phyloP scores from a whole-genome alignment of 2,797 vertebrate genomes.

The Botia almorhae region DNA sequence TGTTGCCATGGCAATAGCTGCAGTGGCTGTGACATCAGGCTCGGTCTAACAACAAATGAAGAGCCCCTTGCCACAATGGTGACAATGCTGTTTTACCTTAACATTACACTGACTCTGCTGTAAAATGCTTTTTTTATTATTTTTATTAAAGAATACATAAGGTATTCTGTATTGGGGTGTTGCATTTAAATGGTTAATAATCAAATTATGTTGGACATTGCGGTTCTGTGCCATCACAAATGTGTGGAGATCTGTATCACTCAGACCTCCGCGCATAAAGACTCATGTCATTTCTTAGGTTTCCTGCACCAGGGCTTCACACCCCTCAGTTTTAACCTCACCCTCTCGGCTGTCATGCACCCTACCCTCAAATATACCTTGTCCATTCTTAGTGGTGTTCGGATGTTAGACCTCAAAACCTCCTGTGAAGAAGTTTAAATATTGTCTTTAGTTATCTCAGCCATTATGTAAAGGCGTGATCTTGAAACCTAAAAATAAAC shows the following conservation, averaged over 20 bases:
- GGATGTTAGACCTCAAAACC: not conserved
- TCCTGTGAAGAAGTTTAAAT: not conserved
- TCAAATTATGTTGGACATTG: not conserved
- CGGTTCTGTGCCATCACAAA: not conserved
- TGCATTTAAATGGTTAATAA: slow-evolving; percentile 46
- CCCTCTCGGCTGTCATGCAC: slow-evolving; percentile 23
- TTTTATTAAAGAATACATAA: slow-evolving; percentile 1
- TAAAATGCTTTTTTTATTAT: not conserved
- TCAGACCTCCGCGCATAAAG: not conserved
- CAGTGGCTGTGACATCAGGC: slow-evolving; percentile 46
- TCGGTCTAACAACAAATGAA: slow-evolving; percentile 46
- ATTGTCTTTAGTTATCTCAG: not conserved
- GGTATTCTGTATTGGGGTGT: slow-evolving; percentile 28
- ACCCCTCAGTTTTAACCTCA: not conserved
- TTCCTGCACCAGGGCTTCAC: slow-evolving; percentile 42
- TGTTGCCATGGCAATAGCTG: slow-evolving; percentile 46
- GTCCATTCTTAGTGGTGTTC: not conserved
- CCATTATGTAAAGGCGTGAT: not conserved
- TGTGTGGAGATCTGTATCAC: not conserved
- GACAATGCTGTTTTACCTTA: not conserved
- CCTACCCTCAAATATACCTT: slow-evolving; percentile 27
- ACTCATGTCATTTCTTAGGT: slow-evolving; percentile 43
- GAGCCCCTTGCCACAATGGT: not conserved
- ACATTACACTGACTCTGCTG: not conserved
- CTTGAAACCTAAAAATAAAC: slow-evolving; percentile 4